These are phyloP conservation scores for Drosophila azteca DNA, from an alignment of 1,140 invertebrate species.

Conservation along the genomic window DNA sequence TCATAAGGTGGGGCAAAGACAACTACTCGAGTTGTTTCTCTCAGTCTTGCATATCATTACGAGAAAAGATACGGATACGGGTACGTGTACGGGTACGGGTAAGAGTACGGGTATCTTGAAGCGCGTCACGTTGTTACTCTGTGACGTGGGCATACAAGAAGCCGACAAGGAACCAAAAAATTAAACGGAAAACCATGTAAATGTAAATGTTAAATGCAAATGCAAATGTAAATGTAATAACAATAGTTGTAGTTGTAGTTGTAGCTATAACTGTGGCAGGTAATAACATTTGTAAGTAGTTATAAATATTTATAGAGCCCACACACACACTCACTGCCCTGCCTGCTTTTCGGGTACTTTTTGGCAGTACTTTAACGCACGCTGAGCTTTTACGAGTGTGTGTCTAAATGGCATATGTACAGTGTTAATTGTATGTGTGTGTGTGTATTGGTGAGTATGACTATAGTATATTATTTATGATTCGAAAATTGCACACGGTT, in stretches of 20 bases:
- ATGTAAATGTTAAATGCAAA: conserved; percentile 47
- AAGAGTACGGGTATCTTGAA: conserved; percentile 25
- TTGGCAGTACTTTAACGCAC: conserved; percentile 67
- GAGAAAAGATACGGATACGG: no score
- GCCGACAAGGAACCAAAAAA: conserved; percentile 45
- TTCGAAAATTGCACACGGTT: conserved; percentile 65
- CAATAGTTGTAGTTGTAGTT: conserved; percentile 36
- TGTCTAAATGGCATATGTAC: conserved; percentile 43
- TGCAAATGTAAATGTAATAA: conserved; percentile 57
- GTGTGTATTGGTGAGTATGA: conserved; percentile 21
- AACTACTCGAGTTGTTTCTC: conserved; percentile 61
- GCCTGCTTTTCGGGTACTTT: conserved; percentile 57
- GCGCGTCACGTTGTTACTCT: conserved; percentile 44
- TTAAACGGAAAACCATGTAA: conserved; percentile 51
- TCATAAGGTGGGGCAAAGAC: conserved; percentile 27
- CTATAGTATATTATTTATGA: conserved; percentile 47
- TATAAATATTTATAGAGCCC: conserved; percentile 63
- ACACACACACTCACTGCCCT: neutral
- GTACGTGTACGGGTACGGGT: no score
- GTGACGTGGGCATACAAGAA: neutral
- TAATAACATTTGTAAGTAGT: conserved; percentile 63
- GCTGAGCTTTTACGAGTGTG: conserved; percentile 23
- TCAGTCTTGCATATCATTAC: conserved; percentile 59
- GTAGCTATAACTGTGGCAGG: conserved; percentile 19
- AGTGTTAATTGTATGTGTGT: conserved; percentile 10